These are phyloP conservation scores for Opisthocomus hoazin DNA, from an alignment of 2,113 vertebrate genomes.

Conservation along the genomic window DNA sequence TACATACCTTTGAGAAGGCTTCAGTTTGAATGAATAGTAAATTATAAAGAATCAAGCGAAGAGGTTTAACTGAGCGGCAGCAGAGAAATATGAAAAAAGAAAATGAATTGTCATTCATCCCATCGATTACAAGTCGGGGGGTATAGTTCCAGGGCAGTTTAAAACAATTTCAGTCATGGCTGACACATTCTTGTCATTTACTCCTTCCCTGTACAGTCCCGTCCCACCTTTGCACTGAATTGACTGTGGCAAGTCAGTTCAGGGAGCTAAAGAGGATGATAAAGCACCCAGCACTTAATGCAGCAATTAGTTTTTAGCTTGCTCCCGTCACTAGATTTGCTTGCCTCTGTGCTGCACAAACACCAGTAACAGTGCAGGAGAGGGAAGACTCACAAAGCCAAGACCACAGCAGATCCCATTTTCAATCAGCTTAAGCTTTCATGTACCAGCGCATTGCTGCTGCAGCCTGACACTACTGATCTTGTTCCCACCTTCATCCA, in stretches of 20 bases:
- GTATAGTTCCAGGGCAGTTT: not conserved
- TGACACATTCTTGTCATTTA: not conserved
- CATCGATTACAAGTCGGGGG: not conserved
- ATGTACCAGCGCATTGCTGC: fast-evolving
- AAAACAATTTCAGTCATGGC: not conserved
- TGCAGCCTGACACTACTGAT: not conserved
- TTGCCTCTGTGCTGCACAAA: not conserved
- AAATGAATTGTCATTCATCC: not conserved
- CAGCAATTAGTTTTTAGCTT: not conserved
- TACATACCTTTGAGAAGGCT: not conserved
- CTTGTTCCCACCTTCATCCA: not conserved
- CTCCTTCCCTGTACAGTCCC: not conserved
- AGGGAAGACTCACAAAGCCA: not conserved
- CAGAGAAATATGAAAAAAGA: not conserved
- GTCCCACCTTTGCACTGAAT: not conserved
- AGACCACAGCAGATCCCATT: not conserved
- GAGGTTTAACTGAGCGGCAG: not conserved
- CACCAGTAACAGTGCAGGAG: not conserved
- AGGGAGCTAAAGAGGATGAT: not conserved
- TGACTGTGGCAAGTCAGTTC: not conserved
- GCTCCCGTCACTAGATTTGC: not conserved
- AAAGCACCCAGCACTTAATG: not conserved
- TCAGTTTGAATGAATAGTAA: not conserved
- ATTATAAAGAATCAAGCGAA: not conserved
- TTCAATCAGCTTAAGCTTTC: not conserved